A percentile compares a stretch with the other conserved stretches of the same genome.
These are phyloP conservation scores for Etheostoma cragini DNA, from an alignment of 2,113 vertebrate species.

Conservation along the genomic window DNA sequence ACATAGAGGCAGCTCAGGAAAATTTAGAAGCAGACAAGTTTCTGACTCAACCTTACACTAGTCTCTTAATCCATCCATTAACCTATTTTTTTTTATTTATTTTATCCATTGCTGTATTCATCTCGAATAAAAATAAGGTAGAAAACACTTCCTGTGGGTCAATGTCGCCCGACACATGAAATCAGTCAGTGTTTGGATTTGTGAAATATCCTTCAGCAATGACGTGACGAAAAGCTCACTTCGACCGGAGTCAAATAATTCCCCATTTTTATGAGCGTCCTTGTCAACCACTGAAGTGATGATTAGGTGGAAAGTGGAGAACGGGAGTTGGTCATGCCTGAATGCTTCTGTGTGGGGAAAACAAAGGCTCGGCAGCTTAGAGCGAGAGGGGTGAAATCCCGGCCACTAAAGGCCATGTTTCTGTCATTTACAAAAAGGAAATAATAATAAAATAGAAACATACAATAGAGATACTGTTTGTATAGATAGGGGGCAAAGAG, in stretches of 20 bases:
- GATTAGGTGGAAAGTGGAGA: constrained; percentile 69
- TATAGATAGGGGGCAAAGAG: not conserved
- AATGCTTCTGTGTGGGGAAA: constrained; percentile 47
- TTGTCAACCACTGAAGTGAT: constrained; percentile 76
- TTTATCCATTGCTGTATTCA: constrained; percentile 1
- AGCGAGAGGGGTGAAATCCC: constrained; percentile 9
- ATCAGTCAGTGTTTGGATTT: constrained; percentile 62
- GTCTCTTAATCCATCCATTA: constrained; percentile 55
- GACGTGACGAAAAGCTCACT: constrained; percentile 71
- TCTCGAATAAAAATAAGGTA: constrained; percentile 29
- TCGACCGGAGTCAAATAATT: constrained; percentile 69
- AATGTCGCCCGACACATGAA: constrained; percentile 29
- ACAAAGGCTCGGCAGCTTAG: constrained; percentile 53
- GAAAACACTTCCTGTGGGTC: constrained; percentile 48
- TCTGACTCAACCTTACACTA: constrained; percentile 48
- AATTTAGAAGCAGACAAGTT: constrained; percentile 50
- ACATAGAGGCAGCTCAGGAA: constrained; percentile 15
- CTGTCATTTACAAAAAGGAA: not conserved
- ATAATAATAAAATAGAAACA: not conserved
- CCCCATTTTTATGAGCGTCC: constrained; percentile 70
- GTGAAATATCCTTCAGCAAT: constrained; percentile 75
- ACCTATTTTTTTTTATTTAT: constrained; percentile 17
- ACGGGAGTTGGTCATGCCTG: constrained; percentile 57
- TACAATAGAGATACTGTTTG: not conserved
- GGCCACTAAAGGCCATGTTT: not conserved